Evolutionary conservation across 2,797 vertebrate genomes (phyloP), one percentile per base, ranked within the genome.

Genomic region (Gallinago solitaria): DNA sequence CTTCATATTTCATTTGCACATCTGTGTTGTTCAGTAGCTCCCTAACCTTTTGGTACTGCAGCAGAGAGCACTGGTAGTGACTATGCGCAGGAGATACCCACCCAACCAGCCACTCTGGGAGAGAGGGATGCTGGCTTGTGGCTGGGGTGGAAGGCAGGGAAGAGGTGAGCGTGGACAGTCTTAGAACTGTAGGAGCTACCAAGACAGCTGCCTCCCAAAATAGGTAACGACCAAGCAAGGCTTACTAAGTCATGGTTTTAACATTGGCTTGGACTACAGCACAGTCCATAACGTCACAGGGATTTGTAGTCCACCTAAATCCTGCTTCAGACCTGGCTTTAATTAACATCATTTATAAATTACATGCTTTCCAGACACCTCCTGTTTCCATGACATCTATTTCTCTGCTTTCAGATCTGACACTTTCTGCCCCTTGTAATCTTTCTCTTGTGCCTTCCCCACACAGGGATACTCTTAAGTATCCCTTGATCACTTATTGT

Each of bases 21-120:
- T 84, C 43, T 45, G 1, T 53, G 71, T 79, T 64, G 20, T 64
- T 85, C 69, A 23, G 37, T 33, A 79, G n/a, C 65, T 63, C 61
- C 32, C 18, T 53, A 21, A 57, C 0, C 0, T 48, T 77, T 59
- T 81, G 33, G 43, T 59, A 0, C n/a, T 51, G 30, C 32, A 15
- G 18, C 14, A 19, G 11, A 19, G 32, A 7, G 18, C 35, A 11
- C 5, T 18, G 43, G 32, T 23, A 17, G 11, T 4, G 50, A 45
- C 28, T 51, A 16, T 4, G 2, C 2, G 12, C 10, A 9, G 32
- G 33, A 16, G 30, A 48, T 41, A 7, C 5, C 17, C 32, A 17
- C 67, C 35, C 81, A 87, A 1, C 5, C 63, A 56, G 53, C 75
- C 2, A 0, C 21, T 15, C 28, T 20, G 23, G 33, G 59, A 32